Base-by-base conservation (phyloP, 1,140 invertebrate genomes). In the Drosophila lacteicornis region DNA sequence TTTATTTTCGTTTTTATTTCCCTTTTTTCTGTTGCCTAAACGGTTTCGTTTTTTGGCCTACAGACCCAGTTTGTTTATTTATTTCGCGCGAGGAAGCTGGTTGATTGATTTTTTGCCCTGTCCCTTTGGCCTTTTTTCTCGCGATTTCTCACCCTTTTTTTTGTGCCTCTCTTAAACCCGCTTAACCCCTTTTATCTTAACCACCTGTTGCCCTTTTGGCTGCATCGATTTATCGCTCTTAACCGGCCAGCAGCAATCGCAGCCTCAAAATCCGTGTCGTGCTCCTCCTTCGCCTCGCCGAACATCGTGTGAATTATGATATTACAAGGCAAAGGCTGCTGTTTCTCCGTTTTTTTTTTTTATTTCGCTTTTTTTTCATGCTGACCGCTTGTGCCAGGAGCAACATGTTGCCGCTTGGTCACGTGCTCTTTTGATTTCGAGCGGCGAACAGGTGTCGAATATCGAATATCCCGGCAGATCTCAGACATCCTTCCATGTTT, bases 261-360 rank as follows among this genome's bases (percentile, higher is more conserved):
- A 36, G 75, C 46, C 51, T 78, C 46, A 25, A 36, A 15, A 38
- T 55, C 46, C n/a, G 47, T 75, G 85, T 85, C 77, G 77, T 84
- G 78, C 71, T 59, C 25, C 57, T 59, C 67, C 49, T 62, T 63
- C 61, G 58, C 57, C 59, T 45, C 63, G 8, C 8, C 43, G 43
- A 13, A 50, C 55, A 63, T 46, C 61, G 75, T 66, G 82, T 86
- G 82, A 85, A 75, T 84, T 84, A 84, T 86, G 78, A 82, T 84
- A 79, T 76, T 83, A 65, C 61, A 58, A 71, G 60, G 43, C 11
- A 38, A 47, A 57, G 5, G 70, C 43, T 67, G 66, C 36, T 68
- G 55, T 46, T 65, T 62, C 33, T 25, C 12, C 3, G 15, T 38
- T 17, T 27, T 13, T 4, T 17, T 17, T 19, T 19, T n/a, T 13